phyloP scores from a whole-genome alignment of 2,797 vertebrate species.

The Pempheris klunzingeri region DNA sequence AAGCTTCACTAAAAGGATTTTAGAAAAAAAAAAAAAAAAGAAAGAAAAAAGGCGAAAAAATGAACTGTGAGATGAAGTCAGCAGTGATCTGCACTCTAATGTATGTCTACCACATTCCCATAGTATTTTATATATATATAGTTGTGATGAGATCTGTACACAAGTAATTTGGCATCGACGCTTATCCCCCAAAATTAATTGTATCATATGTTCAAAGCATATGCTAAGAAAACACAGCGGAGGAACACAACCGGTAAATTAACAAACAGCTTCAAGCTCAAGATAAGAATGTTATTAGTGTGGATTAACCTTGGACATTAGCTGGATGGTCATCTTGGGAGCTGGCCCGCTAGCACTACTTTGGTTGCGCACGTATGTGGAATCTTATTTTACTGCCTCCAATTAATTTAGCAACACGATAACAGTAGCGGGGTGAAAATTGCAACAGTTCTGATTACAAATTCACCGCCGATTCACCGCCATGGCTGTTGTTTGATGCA shows the following conservation, averaged over 20 bases:
- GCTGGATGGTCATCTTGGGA: not conserved
- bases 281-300: constrained; percentile 1
- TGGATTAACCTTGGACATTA: not conserved
- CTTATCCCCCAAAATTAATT: not conserved
- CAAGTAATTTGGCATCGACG: not conserved
- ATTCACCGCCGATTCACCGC: not conserved
- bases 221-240: not conserved
- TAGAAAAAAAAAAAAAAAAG: not conserved
- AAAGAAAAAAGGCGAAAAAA: not conserved
- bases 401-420: too few relatives aligned
- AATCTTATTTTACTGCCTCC: too few relatives aligned
- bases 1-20: constrained; percentile 12
- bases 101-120: not conserved
- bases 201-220: not conserved
- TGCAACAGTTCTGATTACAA: not conserved
- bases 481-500: not conserved
- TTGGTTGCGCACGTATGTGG: too few relatives aligned
- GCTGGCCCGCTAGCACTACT: too few relatives aligned
- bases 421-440: not conserved
- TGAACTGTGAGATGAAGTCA: constrained; percentile 11
- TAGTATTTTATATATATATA: not conserved
- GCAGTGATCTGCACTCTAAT: not conserved
- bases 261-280: not conserved
- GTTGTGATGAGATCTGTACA: not conserved
- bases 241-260: not conserved